phyloP scores from a whole-genome alignment of 2,113 vertebrate genomes.

The Boleophthalmus pectinirostris region DNA sequence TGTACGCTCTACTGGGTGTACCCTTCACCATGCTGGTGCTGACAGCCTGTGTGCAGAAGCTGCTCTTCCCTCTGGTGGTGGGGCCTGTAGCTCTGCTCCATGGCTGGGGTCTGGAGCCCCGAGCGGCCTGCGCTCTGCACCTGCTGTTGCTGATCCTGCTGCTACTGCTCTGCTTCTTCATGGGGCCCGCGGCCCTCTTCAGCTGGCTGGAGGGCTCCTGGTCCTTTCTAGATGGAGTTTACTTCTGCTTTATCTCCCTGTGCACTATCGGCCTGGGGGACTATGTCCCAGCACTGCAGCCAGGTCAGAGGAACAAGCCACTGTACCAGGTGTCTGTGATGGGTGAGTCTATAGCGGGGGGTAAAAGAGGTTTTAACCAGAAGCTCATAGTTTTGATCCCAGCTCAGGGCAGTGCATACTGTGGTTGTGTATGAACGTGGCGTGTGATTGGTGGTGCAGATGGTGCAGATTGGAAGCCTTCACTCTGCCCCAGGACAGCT shows the following conservation, averaged over 20 bases:
- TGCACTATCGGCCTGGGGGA: conserved; percentile 91
- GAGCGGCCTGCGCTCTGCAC: conserved; percentile 71
- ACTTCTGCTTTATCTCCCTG: conserved; percentile 92
- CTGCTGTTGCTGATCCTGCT: conserved; percentile 70
- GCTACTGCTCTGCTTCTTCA: conserved; percentile 76
- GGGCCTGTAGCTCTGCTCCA: conserved; percentile 73
- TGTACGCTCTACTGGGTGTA: conserved; percentile 85
- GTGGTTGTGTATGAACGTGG: too few species aligned
- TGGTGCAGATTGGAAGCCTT: too few species aligned
- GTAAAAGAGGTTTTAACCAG: too few species aligned
- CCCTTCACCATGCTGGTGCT: conserved; percentile 91
- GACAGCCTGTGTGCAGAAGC: conserved; percentile 83
- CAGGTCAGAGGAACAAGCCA: conserved; percentile 69
- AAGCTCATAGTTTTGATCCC: too few species aligned
- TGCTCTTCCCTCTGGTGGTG: conserved; percentile 77
- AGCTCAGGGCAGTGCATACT: too few species aligned
- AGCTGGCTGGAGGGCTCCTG: conserved; percentile 78
- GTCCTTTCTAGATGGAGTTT: conserved; percentile 87
- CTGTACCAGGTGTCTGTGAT: conserved; percentile 87
- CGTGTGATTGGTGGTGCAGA: too few species aligned
- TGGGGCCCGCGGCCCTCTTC: conserved; percentile 81
- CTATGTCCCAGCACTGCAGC: conserved; percentile 81
- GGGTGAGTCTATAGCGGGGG: conserved; percentile 75
- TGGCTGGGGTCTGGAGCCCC: conserved; percentile 67
- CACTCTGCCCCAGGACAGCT: too few species aligned